Conservation (phyloP, 2,113 vertebrate species). For the Picathartes gymnocephalus region DNA sequence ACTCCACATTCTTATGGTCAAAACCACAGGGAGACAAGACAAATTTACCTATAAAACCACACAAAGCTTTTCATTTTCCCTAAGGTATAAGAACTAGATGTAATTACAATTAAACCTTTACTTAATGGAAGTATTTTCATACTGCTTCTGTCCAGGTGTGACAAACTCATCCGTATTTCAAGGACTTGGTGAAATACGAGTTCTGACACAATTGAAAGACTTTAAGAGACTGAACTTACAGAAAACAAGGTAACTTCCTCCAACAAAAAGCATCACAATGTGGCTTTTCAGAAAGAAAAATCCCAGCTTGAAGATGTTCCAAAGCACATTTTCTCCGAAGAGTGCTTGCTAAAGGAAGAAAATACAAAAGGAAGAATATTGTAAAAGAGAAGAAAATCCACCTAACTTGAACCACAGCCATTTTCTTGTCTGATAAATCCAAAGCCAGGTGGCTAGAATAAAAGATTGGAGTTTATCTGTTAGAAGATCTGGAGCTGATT, state of each 20-base stretch:
- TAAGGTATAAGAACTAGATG: background rate
- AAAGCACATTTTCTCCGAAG: background rate
- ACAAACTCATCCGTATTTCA: background rate
- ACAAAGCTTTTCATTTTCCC: background rate
- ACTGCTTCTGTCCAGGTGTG: background rate
- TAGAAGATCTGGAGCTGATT: constrained; percentile 73
- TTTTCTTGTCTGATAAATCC: constrained; percentile 40
- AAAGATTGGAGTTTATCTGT: constrained; percentile 74
- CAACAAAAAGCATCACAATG: background rate
- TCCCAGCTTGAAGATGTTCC: background rate
- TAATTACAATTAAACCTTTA: background rate
- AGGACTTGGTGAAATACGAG: background rate
- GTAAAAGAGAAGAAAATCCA: constrained; percentile 22
- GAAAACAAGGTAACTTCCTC: background rate
- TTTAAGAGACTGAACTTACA: background rate
- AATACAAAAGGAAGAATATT: constrained; percentile 29
- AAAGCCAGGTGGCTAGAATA: constrained; percentile 69
- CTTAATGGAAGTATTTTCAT: background rate
- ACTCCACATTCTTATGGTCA: constrained; percentile 10
- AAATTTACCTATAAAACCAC: background rate
- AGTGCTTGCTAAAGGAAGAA: background rate
- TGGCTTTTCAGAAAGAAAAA: background rate
- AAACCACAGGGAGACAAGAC: constrained; percentile 17
- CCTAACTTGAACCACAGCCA: background rate
- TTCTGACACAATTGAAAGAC: background rate